Evolutionary conservation across 2,797 vertebrate species (phyloP).

Genomic region (Melanotaenia nigrans): DNA sequence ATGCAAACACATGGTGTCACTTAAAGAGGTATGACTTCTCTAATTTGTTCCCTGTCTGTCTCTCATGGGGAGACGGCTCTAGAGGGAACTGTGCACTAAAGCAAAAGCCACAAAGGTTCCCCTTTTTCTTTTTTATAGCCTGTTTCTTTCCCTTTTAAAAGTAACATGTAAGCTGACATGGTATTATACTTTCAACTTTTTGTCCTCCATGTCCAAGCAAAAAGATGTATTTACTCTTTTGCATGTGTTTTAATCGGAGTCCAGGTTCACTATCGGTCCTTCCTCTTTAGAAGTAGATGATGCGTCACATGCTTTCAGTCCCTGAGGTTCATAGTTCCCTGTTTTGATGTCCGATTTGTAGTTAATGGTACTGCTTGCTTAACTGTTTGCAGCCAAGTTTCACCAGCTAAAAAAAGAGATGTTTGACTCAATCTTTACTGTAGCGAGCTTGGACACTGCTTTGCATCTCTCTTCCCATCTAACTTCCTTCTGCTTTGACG

Average conservation of each 20-base stretch:
- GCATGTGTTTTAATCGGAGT: slow-evolving; percentile 3
- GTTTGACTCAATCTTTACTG: slow-evolving; percentile 7
- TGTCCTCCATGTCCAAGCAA: background rate
- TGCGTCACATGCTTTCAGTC: slow-evolving; percentile 23
- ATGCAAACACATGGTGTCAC: slow-evolving; percentile 30
- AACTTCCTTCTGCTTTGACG: slow-evolving; percentile 38
- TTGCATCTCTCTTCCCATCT: slow-evolving; percentile 15
- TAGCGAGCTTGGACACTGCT: slow-evolving; percentile 6
- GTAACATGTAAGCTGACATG: background rate
- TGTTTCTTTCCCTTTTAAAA: slow-evolving; percentile 1
- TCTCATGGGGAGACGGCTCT: slow-evolving; percentile 27
- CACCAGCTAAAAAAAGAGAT: background rate
- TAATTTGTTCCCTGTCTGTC: slow-evolving; percentile 8
- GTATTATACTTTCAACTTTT: background rate
- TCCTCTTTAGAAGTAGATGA: background rate
- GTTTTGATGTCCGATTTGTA: slow-evolving; percentile 20
- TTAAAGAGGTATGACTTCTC: slow-evolving; percentile 12
- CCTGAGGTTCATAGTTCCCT: slow-evolving; percentile 47
- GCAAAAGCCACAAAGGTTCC: slow-evolving; percentile 44
- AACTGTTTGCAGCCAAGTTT: slow-evolving; percentile 21
- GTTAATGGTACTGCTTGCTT: slow-evolving; percentile 1
- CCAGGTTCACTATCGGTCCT: background rate
- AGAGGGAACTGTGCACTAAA: slow-evolving; percentile 58
- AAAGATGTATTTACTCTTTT: background rate
- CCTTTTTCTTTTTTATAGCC: slow-evolving; percentile 39